Evolutionary conservation across 2,113 vertebrate genomes (phyloP), one percentile per base, ranked within the genome.

Genomic region (Catagonus wagneri): DNA sequence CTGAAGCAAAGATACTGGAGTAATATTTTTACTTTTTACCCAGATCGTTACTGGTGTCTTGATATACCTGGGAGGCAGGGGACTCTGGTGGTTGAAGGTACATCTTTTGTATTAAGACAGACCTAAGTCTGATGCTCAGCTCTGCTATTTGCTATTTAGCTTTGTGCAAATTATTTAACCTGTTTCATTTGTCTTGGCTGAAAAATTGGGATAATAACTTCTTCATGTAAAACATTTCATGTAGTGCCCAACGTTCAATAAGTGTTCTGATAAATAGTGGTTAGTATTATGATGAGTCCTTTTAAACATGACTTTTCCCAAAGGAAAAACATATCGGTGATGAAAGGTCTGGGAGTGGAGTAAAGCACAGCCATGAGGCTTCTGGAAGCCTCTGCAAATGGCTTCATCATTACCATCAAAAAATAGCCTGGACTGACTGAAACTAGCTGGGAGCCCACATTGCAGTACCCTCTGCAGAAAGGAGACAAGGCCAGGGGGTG

Each of bases 201-300:
- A 71, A 95, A 92, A 69, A 39, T 2, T 56, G n/a, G 52, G 19
- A 50, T 75, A 50, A 39, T 80, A 60, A n/a, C 7, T 83, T 54
- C 27, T 52, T 95, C 20, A 72, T 56, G 58, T 61, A 75, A 94
- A 90, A 58, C 63, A 95, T 90, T 78, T 74, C 39, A 72, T 27
- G 25, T 36, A 12, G 16, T 56, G 23, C 3, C 16, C 86, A 65
- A n/a, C 16, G 39, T 19, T 66, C 65, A 83, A 0, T 65, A 89
- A 44, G 22, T 17, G 12, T 36, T 83, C 23, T 25, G 36, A 27
- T 66, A 58, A 72, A 65, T 13, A 80, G 27, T 86, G 39, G 27
- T 58, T 78, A 72, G 44, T 32, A 54, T 54, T 29, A 56, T 36
- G n/a, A 71, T 81, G 76, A 63, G 69, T 68, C 58, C 9, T 72